Evolutionary conservation across 2,888 invertebrate genomes (phyloP).

Genomic region (Lasioglossum villosulum): DNA sequence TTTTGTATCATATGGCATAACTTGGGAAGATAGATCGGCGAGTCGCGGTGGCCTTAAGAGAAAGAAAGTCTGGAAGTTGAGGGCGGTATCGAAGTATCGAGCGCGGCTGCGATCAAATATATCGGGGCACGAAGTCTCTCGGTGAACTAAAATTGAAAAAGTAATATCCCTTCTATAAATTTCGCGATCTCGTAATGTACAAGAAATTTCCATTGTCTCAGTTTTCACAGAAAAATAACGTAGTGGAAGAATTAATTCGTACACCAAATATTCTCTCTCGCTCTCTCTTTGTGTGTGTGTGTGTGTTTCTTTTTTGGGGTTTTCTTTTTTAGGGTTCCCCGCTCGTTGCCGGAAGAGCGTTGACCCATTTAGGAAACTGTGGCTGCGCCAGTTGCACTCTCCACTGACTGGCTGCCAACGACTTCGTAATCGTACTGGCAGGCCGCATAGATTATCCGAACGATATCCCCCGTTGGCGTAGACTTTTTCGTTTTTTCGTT

Average conservation of each 20-base stretch:
- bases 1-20: constrained; percentile 1
- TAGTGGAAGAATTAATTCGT: background rate
- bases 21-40: background rate
- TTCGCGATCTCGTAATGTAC: background rate
- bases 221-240: background rate
- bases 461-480: background rate
- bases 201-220: background rate
- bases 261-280: too few relatives aligned
- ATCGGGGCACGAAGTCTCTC: background rate
- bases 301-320: background rate
- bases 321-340: background rate
- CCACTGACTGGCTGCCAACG: constrained; percentile 11
- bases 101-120: background rate
- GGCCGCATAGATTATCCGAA: constrained; percentile 5
- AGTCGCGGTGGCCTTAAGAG: background rate
- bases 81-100: constrained; percentile 6
- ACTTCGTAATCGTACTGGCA: constrained; percentile 11
- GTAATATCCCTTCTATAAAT: constrained; percentile 1
- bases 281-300: background rate
- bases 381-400: constrained; percentile 4
- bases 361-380: constrained; percentile 11
- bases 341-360: constrained; percentile 5
- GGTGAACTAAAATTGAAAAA: background rate
- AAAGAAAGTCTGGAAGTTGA: background rate
- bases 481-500: background rate